Evolutionary conservation across 1,140 invertebrate species (phyloP).

Genomic region (Arctopsyche grandis): DNA sequence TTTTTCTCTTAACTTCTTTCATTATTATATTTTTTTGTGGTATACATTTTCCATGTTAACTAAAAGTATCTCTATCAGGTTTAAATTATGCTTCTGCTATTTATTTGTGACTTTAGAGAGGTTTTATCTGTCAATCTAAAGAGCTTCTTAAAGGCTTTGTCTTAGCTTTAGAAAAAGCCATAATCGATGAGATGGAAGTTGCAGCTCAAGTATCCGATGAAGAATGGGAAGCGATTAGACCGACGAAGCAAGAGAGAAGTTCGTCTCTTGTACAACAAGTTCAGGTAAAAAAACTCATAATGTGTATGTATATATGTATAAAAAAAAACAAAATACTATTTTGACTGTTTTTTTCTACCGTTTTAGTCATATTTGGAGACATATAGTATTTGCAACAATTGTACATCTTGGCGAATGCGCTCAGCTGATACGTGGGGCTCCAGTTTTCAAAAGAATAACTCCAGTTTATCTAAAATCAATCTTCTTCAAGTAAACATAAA

Average conservation of each 20-base stretch:
- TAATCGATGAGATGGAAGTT: slow-evolving; percentile 73
- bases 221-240: slow-evolving; percentile 81
- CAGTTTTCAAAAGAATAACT: slow-evolving; percentile 57
- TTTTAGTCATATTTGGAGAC: slow-evolving; percentile 65
- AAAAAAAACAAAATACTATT: not conserved
- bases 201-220: slow-evolving; percentile 80
- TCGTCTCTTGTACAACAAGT: slow-evolving; percentile 71
- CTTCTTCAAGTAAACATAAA: slow-evolving; percentile 57
- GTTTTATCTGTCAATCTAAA: slow-evolving; percentile 71
- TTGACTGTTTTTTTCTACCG: too few relatives aligned
- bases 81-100: slow-evolving; percentile 6
- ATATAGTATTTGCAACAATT: slow-evolving; percentile 71
- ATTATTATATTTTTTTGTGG: too few relatives aligned
- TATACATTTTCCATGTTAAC: too few relatives aligned
- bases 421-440: slow-evolving; percentile 77
- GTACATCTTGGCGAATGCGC: slow-evolving; percentile 72
- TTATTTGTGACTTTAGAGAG: slow-evolving; percentile 61
- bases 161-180: slow-evolving; percentile 72
- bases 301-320: not conserved
- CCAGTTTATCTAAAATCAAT: slow-evolving; percentile 53
- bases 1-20: slow-evolving; percentile 21
- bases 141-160: slow-evolving; percentile 72
- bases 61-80: too few relatives aligned
- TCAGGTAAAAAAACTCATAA: slow-evolving; percentile 61
- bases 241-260: slow-evolving; percentile 73